These are phyloP conservation scores for Elephas maximus DNA, from an alignment of 2,113 vertebrate genomes.

Conservation along the genomic window DNA sequence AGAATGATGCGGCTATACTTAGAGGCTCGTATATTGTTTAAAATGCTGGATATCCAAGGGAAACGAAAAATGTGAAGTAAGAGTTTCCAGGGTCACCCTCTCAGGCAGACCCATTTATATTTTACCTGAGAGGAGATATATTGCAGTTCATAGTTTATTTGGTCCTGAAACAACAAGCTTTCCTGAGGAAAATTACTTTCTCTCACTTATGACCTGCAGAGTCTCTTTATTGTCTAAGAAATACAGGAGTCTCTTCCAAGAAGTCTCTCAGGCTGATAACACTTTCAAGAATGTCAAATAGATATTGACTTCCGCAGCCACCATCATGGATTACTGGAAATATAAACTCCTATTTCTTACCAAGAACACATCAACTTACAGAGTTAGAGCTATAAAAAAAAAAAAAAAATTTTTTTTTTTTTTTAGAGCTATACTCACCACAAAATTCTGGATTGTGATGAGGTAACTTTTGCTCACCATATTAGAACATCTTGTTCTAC, in stretches of 20 bases:
- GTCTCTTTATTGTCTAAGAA: constrained; percentile 13
- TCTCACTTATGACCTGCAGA: neutral
- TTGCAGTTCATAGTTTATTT: neutral
- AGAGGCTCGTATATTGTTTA: neutral
- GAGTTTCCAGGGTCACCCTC: neutral
- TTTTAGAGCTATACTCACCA: neutral
- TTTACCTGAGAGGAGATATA: neutral
- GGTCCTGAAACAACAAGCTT: neutral
- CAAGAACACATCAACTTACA: neutral
- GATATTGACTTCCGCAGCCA: neutral
- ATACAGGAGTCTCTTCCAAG: neutral
- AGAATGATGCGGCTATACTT: neutral
- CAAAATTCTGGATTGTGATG: neutral
- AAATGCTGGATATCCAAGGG: neutral
- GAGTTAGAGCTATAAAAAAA: neutral
- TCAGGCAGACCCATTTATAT: neutral
- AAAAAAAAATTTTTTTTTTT: too few species aligned
- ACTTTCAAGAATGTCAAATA: neutral
- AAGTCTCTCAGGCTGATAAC: neutral
- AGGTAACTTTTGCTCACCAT: neutral
- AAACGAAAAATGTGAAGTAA: neutral
- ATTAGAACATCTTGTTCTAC: neutral
- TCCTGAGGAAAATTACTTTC: neutral
- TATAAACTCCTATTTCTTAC: neutral
- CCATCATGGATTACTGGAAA: neutral